Conservation (phyloP, 2,797 vertebrate genomes). For the Loris lydekkerianus region DNA sequence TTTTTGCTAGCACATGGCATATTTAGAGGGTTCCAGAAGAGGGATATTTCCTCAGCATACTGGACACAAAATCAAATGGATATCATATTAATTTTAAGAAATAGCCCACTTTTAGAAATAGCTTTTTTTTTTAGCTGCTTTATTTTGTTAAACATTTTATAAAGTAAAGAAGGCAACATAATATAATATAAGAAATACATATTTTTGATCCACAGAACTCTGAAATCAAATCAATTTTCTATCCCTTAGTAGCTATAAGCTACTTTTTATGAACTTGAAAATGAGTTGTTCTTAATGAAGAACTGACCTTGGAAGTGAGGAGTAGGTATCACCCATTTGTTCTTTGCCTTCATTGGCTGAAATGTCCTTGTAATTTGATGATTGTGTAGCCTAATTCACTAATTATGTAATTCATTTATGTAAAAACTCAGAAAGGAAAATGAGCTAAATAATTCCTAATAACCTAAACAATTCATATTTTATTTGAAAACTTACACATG, state of each 20-base stretch:
- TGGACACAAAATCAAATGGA: background rate
- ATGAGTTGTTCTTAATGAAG: background rate
- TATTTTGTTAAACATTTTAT: constrained; percentile 16
- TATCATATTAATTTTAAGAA: background rate
- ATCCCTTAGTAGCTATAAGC: background rate
- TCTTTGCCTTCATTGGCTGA: background rate
- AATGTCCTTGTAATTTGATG: background rate
- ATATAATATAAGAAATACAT: background rate
- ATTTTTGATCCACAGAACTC: background rate
- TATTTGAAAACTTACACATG: background rate
- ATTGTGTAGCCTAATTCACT: background rate
- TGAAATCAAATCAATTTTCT: background rate
- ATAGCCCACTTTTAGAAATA: background rate
- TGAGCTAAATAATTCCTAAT: background rate
- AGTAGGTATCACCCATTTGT: background rate
- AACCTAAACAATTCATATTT: background rate
- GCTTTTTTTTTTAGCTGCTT: background rate
- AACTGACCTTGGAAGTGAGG: background rate
- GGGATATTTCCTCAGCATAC: background rate
- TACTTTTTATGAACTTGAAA: constrained; percentile 13
- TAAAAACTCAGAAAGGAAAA: background rate
- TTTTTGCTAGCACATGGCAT: background rate
- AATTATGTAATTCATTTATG: background rate
- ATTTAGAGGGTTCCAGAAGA: background rate
- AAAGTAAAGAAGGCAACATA: background rate